Conservation (phyloP, 2,113 vertebrate genomes). For the Coracopsis vasa region DNA sequence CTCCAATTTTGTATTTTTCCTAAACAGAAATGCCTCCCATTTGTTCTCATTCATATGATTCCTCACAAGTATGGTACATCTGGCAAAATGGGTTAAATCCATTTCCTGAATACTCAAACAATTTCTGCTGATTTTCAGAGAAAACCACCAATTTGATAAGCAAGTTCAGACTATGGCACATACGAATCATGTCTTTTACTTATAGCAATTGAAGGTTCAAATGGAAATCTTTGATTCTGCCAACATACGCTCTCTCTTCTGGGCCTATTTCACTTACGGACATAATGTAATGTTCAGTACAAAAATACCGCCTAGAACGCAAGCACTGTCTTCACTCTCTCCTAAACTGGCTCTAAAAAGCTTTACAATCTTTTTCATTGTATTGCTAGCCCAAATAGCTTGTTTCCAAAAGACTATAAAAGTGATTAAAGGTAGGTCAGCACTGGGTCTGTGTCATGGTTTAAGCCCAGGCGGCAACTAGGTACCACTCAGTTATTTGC, state of each 20-base stretch:
- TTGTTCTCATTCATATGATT: not conserved
- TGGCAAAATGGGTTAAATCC: not conserved
- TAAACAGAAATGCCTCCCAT: not conserved
- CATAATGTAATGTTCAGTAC: not conserved
- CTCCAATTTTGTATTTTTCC: not conserved
- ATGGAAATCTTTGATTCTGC: not conserved
- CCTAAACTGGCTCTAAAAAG: not conserved
- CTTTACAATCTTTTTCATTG: not conserved
- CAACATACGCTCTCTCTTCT: not conserved
- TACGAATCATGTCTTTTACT: not conserved
- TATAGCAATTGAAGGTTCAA: not conserved
- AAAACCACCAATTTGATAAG: not conserved
- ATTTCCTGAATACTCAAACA: not conserved
- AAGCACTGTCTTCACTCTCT: not conserved
- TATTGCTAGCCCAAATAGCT: not conserved
- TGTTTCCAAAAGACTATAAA: not conserved
- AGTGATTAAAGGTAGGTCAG: not conserved
- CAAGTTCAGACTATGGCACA: not conserved
- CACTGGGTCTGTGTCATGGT: not conserved
- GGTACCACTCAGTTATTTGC: not conserved
- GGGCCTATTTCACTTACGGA: not conserved
- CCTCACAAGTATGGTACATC: not conserved
- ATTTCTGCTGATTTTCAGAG: not conserved
- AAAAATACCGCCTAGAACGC: not conserved
- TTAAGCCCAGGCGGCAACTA: not conserved